A percentile compares a stretch with the other conserved stretches of the same genome.
These are phyloP conservation scores for Petrocephalus microphthalmus DNA, from an alignment of 2,113 vertebrate genomes.

Conservation along the genomic window DNA sequence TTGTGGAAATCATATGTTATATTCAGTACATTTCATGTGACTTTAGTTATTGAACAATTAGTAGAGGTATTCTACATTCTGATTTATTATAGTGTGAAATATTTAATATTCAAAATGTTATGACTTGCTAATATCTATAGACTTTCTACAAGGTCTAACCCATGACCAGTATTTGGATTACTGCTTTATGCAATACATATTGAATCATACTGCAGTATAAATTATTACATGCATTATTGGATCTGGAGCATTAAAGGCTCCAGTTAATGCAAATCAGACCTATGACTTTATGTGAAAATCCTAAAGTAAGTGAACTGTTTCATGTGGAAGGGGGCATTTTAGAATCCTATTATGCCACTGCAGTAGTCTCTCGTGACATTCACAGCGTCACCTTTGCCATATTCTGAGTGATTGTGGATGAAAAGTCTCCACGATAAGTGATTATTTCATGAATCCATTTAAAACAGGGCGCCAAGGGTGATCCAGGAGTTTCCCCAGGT, in stretches of 20 bases:
- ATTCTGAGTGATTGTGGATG: not conserved
- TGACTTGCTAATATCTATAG: not conserved
- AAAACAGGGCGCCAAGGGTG: slow-evolving; percentile 82
- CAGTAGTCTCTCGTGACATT: not conserved
- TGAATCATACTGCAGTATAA: not conserved
- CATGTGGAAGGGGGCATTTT: not conserved
- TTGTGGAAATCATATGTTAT: not conserved
- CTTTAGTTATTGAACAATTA: not conserved
- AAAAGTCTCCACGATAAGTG: not conserved
- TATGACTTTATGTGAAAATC: not conserved
- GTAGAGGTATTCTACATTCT: not conserved
- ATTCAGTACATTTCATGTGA: not conserved
- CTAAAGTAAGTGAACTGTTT: not conserved
- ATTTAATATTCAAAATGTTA: not conserved
- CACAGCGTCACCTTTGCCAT: not conserved
- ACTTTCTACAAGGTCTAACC: not conserved
- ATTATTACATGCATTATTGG: not conserved
- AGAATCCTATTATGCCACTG: not conserved
- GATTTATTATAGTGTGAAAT: not conserved
- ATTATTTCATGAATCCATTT: slow-evolving; percentile 31
- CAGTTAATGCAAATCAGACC: not conserved
- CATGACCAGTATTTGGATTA: not conserved
- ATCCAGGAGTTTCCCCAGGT: slow-evolving; percentile 82
- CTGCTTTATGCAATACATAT: not conserved
- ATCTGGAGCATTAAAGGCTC: not conserved